Conservation (phyloP, 1,140 invertebrate species). For the Pemphigus obesinymphae region DNA sequence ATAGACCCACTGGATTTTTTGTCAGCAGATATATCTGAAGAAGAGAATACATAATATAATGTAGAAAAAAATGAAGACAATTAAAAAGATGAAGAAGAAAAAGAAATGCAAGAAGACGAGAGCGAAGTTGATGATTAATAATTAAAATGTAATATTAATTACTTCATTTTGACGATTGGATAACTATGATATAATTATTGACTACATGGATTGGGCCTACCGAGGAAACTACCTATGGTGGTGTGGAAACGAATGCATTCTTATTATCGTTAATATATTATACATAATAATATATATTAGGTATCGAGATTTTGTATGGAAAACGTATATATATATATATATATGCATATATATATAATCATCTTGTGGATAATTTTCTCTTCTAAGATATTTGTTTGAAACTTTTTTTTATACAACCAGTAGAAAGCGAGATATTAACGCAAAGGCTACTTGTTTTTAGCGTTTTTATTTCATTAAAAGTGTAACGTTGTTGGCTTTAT, state of each 20-base stretch:
- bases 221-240: conserved; percentile 1
- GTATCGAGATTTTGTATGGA: no score
- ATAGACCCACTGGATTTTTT: background rate
- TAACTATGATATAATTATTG: no score
- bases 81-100: background rate
- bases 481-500: background rate
- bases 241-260: conserved; percentile 17
- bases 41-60: no score
- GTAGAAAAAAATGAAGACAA: no score
- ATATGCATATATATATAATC: no score
- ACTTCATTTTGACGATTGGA: background rate
- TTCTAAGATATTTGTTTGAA: background rate
- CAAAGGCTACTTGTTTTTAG: background rate
- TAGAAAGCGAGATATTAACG: background rate
- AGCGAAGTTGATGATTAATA: no score
- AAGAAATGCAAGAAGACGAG: background rate
- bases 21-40: no score
- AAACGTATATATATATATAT: no score
- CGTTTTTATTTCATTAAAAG: background rate
- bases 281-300: background rate
- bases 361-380: background rate
- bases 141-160: no score
- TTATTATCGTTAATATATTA: background rate
- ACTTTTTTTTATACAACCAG: background rate
- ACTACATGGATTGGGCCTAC: background rate